Percentiles rank a stretch among this genome's conserved stretches.
These are phyloP conservation scores for Cecropterus lyciades DNA, from an alignment of 1,140 invertebrate genomes.

Conservation along the genomic window DNA sequence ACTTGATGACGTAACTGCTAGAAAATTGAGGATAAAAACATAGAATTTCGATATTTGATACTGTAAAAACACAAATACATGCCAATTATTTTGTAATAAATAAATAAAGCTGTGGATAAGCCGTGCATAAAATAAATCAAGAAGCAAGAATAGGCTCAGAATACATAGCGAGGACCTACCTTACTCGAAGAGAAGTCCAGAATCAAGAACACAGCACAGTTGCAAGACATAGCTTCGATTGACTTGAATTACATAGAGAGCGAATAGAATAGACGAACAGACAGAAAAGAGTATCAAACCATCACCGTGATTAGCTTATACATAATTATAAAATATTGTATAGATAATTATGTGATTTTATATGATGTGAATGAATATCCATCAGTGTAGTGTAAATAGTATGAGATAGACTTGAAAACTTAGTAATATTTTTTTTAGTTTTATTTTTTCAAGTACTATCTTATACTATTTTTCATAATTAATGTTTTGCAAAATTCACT, in stretches of 20 bases:
- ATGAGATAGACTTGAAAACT: conserved; percentile 1
- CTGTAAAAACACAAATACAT: conserved; percentile 7
- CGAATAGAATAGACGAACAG: conserved; percentile 45
- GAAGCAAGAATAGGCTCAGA: conserved; percentile 41
- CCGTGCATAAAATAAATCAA: conserved; percentile 45
- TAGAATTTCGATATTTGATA: too few relatives aligned
- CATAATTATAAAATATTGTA: conserved; percentile 39
- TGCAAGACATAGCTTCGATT: conserved; percentile 38
- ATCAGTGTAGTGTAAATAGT: background rate
- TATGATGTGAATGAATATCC: conserved; percentile 20
- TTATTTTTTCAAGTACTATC: background rate
- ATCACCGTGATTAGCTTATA: conserved; percentile 74
- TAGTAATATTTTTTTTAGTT: too few relatives aligned
- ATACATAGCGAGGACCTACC: conserved; percentile 60
- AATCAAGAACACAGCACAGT: conserved; percentile 46
- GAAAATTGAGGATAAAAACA: too few relatives aligned
- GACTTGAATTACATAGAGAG: conserved; percentile 27
- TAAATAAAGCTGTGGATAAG: conserved; percentile 43
- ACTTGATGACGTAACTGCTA: too few relatives aligned
- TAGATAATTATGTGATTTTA: too few relatives aligned
- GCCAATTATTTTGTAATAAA: background rate
- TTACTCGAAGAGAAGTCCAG: conserved; percentile 56
- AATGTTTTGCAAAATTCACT: background rate
- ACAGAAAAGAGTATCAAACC: conserved; percentile 76
- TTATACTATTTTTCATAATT: background rate